Conservation (phyloP, 1,140 invertebrate genomes). For the Chironomus tepperi region DNA sequence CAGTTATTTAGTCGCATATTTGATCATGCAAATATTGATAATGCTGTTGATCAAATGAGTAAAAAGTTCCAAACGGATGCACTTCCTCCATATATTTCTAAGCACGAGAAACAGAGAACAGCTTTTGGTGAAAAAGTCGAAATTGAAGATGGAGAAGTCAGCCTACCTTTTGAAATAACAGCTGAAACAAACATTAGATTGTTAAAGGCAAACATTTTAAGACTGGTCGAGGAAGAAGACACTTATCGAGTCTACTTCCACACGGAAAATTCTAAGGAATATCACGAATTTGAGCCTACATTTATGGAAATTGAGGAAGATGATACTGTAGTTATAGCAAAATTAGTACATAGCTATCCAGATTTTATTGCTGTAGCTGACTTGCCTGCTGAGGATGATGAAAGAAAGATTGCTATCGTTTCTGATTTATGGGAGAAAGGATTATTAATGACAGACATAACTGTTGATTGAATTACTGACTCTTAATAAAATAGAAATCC, state of each 20-base stretch:
- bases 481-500: no score
- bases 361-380: constrained; percentile 60
- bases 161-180: constrained; percentile 54
- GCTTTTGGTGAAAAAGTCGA: constrained; percentile 57
- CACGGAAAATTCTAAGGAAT: constrained; percentile 72
- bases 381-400: constrained; percentile 54
- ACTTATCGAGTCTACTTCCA: constrained; percentile 64
- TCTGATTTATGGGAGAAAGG: constrained; percentile 63
- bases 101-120: constrained; percentile 56
- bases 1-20: constrained; percentile 54
- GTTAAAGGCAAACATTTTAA: constrained; percentile 57
- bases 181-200: constrained; percentile 61
- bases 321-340: constrained; percentile 57
- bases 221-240: constrained; percentile 61
- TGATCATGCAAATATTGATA: constrained; percentile 63
- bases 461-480: constrained; percentile 35
- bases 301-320: constrained; percentile 63
- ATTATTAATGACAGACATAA: constrained; percentile 51
- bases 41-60: constrained; percentile 75
- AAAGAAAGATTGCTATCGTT: constrained; percentile 51
- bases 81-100: constrained; percentile 68
- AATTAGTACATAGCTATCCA: constrained; percentile 66
- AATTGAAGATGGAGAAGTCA: constrained; percentile 55
- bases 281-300: constrained; percentile 70
- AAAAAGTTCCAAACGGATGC: constrained; percentile 76